Evolutionary conservation across 1,140 invertebrate genomes (phyloP).

Genomic region (Mamestra configurata): DNA sequence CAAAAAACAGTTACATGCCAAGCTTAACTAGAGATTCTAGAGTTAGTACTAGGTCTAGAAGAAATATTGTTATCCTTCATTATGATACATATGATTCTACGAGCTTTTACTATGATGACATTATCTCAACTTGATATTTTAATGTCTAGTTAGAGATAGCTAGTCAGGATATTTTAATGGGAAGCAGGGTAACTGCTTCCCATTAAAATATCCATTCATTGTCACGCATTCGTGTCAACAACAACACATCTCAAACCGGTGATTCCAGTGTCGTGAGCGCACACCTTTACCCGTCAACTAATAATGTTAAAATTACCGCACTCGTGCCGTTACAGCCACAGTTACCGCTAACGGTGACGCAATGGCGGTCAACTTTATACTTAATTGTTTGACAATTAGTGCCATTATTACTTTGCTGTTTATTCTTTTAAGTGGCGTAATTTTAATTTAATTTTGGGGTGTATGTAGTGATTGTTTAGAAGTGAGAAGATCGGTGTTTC

Average conservation of each 20-base stretch:
- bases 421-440: neutral
- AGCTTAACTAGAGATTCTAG: too few species aligned
- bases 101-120: too few species aligned
- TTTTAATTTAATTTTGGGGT: neutral
- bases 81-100: too few species aligned
- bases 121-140: too few species aligned
- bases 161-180: too few species aligned
- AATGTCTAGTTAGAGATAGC: too few species aligned
- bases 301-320: neutral
- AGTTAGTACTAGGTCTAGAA: too few species aligned
- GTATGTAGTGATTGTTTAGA: neutral
- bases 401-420: neutral
- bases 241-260: neutral
- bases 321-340: neutral
- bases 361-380: neutral
- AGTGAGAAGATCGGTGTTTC: neutral
- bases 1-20: too few species aligned
- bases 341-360: neutral
- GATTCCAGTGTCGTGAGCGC: neutral
- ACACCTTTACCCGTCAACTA: neutral
- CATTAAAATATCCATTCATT: neutral
- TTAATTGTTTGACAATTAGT: slow-evolving; percentile 9
- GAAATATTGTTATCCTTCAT: too few species aligned
- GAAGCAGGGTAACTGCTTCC: too few species aligned
- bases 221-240: neutral